phyloP scores from a whole-genome alignment of 2,113 vertebrate species.

The Rhinolophus sinicus region DNA sequence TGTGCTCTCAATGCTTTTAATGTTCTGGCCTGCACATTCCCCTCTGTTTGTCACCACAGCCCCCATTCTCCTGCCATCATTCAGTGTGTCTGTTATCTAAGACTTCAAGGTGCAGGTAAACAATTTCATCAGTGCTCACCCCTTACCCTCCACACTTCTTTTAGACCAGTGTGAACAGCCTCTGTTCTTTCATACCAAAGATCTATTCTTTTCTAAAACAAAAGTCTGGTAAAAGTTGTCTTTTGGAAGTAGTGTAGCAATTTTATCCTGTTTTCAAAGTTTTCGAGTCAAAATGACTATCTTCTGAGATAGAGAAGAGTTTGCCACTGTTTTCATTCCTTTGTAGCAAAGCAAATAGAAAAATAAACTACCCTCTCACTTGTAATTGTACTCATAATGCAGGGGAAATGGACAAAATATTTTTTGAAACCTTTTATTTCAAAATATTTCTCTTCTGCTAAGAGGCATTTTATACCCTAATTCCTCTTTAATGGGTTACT shows the following conservation, averaged over 20 bases:
- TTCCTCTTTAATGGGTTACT: not conserved
- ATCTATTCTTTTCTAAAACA: not conserved
- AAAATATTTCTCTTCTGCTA: not conserved
- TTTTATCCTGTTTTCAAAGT: not conserved
- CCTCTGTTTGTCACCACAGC: not conserved
- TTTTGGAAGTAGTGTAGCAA: not conserved
- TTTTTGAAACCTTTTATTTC: not conserved
- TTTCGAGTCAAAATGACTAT: not conserved
- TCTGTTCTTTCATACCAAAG: not conserved
- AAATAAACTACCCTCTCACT: not conserved
- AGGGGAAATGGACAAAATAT: not conserved
- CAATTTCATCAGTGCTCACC: not conserved
- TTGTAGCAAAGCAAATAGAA: not conserved
- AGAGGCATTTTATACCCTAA: not conserved
- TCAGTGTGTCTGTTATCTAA: not conserved
- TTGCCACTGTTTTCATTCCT: not conserved
- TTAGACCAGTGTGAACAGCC: not conserved
- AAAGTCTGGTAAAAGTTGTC: not conserved
- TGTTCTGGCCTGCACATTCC: fast-evolving
- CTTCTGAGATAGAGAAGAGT: not conserved
- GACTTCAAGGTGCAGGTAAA: not conserved
- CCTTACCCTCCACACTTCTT: not conserved
- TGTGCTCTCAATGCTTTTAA: not conserved
- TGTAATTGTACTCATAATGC: not conserved
- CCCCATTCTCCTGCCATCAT: not conserved